phyloP scores from a whole-genome alignment of 2,113 vertebrate genomes.

The Raja brachyura region DNA sequence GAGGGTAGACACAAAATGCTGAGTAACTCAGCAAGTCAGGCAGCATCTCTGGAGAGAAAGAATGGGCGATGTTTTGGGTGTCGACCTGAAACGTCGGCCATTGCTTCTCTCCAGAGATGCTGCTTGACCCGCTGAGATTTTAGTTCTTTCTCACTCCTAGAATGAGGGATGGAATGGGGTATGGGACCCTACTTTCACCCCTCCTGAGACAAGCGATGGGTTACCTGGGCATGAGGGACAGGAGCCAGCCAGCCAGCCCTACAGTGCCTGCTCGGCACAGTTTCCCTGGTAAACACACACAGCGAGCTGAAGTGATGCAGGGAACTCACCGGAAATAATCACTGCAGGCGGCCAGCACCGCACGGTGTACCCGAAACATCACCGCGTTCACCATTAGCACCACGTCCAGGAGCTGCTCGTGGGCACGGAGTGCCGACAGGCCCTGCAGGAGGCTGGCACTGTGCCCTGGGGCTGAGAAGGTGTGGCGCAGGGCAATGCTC shows the following conservation, averaged over 20 bases:
- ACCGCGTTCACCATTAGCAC: constrained; percentile 82
- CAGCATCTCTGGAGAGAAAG: too few species aligned
- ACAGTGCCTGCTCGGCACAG: not conserved
- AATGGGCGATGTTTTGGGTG: too few species aligned
- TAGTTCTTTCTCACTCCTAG: too few species aligned
- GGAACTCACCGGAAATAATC: constrained; percentile 90
- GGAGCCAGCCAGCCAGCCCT: not conserved
- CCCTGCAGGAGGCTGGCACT: constrained; percentile 84
- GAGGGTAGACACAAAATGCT: too few species aligned
- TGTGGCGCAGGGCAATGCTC: constrained; percentile 79
- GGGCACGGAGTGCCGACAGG: constrained; percentile 75
- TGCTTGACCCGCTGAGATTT: too few species aligned
- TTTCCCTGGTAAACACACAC: not conserved
- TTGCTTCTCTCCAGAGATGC: too few species aligned
- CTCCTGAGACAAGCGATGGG: too few species aligned
- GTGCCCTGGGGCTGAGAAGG: constrained; percentile 87
- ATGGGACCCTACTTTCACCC: too few species aligned
- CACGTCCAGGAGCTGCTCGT: constrained; percentile 89
- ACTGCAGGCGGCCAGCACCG: constrained; percentile 93
- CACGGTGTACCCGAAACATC: constrained; percentile 88
- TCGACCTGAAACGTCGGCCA: too few species aligned
- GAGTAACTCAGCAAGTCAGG: too few species aligned
- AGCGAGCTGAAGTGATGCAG: not conserved
- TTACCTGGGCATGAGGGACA: too few species aligned
- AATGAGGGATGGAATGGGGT: too few species aligned